These are phyloP conservation scores for Eilema caniola DNA, from an alignment of 2,888 invertebrate species.

Conservation along the genomic window DNA sequence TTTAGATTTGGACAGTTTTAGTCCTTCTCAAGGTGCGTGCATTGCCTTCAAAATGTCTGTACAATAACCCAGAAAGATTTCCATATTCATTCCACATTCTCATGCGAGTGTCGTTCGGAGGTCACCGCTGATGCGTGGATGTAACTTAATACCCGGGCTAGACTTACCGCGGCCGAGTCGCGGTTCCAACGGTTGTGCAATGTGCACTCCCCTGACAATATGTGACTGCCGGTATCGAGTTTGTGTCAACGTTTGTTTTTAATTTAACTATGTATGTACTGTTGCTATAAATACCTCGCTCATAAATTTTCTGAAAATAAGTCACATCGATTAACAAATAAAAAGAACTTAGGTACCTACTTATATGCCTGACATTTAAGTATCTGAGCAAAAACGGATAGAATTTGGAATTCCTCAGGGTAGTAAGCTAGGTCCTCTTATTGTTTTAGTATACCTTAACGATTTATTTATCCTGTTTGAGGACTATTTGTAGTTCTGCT, in stretches of 20 bases:
- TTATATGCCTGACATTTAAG: no score
- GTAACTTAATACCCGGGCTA: constrained; percentile 67
- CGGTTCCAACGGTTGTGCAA: constrained; percentile 75
- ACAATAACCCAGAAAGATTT: constrained; percentile 19
- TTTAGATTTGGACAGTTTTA: neutral
- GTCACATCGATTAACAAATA: no score
- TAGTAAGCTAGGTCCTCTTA: no score
- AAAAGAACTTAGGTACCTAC: no score
- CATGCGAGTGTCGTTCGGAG: constrained; percentile 57
- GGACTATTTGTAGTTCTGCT: no score
- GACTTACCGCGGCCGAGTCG: constrained; percentile 69
- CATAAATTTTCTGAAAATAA: no score
- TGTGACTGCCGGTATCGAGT: constrained; percentile 57
- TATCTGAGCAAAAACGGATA: no score
- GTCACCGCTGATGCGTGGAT: constrained; percentile 71
- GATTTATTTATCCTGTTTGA: no score
- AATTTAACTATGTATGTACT: neutral
- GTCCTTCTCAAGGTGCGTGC: constrained; percentile 7
- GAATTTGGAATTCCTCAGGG: no score
- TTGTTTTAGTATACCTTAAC: no score
- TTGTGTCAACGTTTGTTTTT: constrained; percentile 31
- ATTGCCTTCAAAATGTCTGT: constrained; percentile 10
- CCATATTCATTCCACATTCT: constrained; percentile 43
- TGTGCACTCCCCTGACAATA: constrained; percentile 60
- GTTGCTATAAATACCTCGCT: no score